A percentile compares a stretch with the other conserved stretches of the same genome.
These are phyloP conservation scores for Turnix velox DNA, from an alignment of 2,113 vertebrate genomes.

Conservation along the genomic window DNA sequence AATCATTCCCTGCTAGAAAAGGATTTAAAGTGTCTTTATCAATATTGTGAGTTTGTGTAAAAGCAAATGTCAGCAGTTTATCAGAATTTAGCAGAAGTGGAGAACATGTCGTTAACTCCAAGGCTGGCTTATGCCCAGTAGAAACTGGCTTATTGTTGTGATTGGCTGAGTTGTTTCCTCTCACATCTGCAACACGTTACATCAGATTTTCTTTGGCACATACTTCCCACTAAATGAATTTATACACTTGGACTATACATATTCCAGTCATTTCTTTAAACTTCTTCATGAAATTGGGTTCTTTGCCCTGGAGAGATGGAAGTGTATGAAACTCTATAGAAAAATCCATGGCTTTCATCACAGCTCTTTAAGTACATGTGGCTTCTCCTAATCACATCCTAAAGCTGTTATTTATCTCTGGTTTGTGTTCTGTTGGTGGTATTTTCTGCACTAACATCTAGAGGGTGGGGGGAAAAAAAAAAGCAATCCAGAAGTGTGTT, in stretches of 20 bases:
- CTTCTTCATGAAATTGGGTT: neutral
- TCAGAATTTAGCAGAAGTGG: neutral
- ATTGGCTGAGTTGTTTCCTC: conserved; percentile 29
- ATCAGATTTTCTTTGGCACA: conserved; percentile 48
- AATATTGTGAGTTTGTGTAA: neutral
- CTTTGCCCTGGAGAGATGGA: neutral
- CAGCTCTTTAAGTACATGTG: neutral
- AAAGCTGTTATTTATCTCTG: neutral
- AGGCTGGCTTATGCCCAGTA: neutral
- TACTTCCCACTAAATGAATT: conserved; percentile 14
- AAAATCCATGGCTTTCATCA: neutral
- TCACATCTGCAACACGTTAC: conserved; percentile 72
- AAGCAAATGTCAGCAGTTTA: neutral
- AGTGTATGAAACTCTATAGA: neutral
- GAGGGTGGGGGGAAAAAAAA: neutral
- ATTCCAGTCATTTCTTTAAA: neutral
- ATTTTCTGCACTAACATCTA: neutral
- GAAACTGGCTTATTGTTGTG: neutral
- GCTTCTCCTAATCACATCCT: neutral
- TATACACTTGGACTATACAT: neutral
- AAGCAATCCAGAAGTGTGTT: neutral
- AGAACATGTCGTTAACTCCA: neutral
- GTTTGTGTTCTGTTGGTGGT: neutral
- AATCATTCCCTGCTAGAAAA: neutral
- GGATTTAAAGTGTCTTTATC: neutral